These are phyloP conservation scores for Caerostris darwini DNA, from an alignment of 1,140 invertebrate species.

Conservation along the genomic window DNA sequence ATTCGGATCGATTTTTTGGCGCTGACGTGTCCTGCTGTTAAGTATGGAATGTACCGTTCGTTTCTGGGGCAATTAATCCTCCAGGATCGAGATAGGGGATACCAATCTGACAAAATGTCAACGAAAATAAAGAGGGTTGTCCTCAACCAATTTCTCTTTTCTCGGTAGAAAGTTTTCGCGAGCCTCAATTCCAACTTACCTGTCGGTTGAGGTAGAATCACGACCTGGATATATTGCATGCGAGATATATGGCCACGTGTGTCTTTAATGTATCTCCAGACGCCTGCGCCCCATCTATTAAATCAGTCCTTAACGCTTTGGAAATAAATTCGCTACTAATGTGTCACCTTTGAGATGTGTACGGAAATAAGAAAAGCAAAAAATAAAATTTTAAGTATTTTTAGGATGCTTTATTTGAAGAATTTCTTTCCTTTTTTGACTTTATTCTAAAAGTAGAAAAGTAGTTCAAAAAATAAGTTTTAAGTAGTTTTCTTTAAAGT, in stretches of 20 bases:
- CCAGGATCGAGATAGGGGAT: background rate
- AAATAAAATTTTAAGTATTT: no score
- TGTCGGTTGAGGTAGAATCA: background rate
- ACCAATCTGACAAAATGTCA: conserved; percentile 4
- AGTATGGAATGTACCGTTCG: background rate
- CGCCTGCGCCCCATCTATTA: background rate
- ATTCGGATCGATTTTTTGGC: background rate
- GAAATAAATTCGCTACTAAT: background rate
- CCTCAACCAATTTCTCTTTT: background rate
- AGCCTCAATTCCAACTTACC: background rate
- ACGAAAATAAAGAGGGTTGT: background rate
- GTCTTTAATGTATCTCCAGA: background rate
- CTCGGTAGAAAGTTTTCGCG: background rate
- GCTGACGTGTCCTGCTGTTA: background rate
- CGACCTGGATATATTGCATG: background rate
- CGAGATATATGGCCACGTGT: background rate
- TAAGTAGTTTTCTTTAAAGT: no score
- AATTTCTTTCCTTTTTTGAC: no score
- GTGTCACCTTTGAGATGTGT: no score
- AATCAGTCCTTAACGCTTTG: background rate
- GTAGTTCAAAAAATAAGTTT: no score
- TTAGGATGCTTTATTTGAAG: no score
- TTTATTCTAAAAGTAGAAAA: no score
- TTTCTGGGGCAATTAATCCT: background rate
- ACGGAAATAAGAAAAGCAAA: no score